Evolutionary conservation across 2,113 vertebrate genomes (phyloP), one percentile per base, ranked within the genome.

Genomic region (Motacilla alba): DNA sequence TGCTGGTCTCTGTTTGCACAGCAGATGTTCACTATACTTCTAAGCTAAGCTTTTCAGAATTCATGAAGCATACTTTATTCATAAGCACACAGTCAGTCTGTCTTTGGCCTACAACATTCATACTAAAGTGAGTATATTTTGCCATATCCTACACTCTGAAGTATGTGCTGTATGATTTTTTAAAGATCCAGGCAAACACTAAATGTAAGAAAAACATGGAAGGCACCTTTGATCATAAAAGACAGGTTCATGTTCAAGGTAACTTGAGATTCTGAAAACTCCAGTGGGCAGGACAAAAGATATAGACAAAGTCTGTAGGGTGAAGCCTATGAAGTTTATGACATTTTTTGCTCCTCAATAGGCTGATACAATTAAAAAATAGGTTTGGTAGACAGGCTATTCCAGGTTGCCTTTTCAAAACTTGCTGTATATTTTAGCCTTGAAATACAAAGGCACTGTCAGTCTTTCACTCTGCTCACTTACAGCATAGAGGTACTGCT

Each of bases 21-120:
- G 76, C 94, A 97, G 88, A 96, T 95, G 95, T 94, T 92, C 76
- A 77, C 35, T 80, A 76, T 13, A 13, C 63, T 97, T 92, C 74
- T 33, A 90, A 83, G 46, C 68, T 90, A 77, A 77, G 43, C 63
- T 92, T 27, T 43, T 83, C 50, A 88, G 72, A 92, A 39, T 92
- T 83, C 39, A 41, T 44, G 66, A 76, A 82, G 60, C 41, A 28
- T 55, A 44, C 53, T 93, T 86, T 11, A 23, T 83, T n/a, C 10
- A 12, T 82, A 90, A 79, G 19, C n/a, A 41, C 47, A 63, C 22
- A 67, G 27, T 74, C 60, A 33, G 30, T 46, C 53, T 80, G 55
- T 46, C 5, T 8, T 73, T 76, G 37, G n/a, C 41, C 53, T 60
- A 41, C 16, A 52, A 63, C 11, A 10, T 60, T 85, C n/a, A 23